A percentile compares a stretch with the other conserved stretches of the same genome.
phyloP scores from a whole-genome alignment of 2,797 vertebrate genomes.

The Leptatherina wallacei region DNA sequence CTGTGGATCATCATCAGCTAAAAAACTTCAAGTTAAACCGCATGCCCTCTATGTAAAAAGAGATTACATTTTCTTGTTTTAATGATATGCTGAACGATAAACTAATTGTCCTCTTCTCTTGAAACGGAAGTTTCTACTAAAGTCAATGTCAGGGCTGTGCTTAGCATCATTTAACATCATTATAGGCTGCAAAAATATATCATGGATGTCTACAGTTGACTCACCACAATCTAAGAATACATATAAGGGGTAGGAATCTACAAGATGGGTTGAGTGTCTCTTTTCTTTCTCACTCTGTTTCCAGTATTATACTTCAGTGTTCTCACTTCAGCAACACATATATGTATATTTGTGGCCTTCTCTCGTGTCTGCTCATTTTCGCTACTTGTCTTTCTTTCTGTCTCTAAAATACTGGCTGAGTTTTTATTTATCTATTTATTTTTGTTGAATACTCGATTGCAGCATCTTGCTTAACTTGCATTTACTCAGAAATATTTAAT shows the following conservation, averaged over 20 bases:
- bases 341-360: conserved; percentile 37
- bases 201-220: conserved; percentile 46
- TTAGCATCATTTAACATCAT: conserved; percentile 44
- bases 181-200: conserved; percentile 50
- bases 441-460: neutral
- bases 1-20: neutral
- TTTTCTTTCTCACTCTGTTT: conserved; percentile 16
- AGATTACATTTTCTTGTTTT: neutral
- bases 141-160: conserved; percentile 17
- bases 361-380: conserved; percentile 10
- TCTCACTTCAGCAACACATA: neutral
- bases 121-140: conserved; percentile 8
- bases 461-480: no score
- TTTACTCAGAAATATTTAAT: neutral
- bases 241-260: conserved; percentile 45
- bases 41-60: neutral
- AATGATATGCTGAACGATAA: conserved; percentile 15
- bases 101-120: neutral
- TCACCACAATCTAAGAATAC: conserved; percentile 67
- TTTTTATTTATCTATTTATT: neutral
- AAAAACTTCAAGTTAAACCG: neutral
- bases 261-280: conserved; percentile 14
- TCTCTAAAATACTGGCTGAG: neutral
- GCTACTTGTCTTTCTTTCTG: neutral
- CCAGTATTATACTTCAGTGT: conserved; percentile 7